Percentiles rank a stretch among this genome's conserved stretches.
These are phyloP conservation scores for Drosophila subsilvestris DNA, from an alignment of 2,888 invertebrate species.

Conservation along the genomic window DNA sequence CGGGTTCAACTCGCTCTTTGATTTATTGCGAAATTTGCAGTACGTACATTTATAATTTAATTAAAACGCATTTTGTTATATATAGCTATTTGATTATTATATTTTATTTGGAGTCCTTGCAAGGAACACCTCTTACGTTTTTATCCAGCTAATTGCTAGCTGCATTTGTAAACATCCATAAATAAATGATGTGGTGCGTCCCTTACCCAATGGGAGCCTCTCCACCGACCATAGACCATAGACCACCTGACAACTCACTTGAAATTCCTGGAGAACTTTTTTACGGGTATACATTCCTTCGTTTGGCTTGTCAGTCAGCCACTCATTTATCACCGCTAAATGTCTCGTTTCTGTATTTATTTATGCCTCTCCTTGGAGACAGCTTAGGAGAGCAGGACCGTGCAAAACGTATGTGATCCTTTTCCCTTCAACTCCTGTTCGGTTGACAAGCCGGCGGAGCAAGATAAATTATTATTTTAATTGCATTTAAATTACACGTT, in stretches of 20 bases:
- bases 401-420: conserved; percentile 48
- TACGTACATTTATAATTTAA: conserved; percentile 60
- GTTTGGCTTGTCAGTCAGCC: conserved; percentile 70
- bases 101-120: not conserved
- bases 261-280: conserved; percentile 33
- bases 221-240: not conserved
- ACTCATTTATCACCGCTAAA: conserved; percentile 69
- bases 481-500: conserved; percentile 76
- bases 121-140: not conserved
- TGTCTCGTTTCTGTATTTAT: conserved; percentile 45
- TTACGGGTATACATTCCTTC: conserved; percentile 48
- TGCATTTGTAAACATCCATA: conserved; percentile 36
- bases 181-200: conserved; percentile 63
- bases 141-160: conserved; percentile 58
- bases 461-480: conserved; percentile 80
- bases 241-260: conserved; percentile 22
- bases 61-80: conserved; percentile 48
- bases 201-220: not conserved
- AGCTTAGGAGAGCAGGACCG: conserved; percentile 27
- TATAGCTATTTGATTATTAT: not conserved
- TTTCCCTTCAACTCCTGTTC: conserved; percentile 24
- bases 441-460: conserved; percentile 65
- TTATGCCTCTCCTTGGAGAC: conserved; percentile 40
- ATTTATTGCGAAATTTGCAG: conserved; percentile 51
- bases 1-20: conserved; percentile 29